Conservation (phyloP, 2,888 invertebrate species). For the Eucriotettix oculatus region DNA sequence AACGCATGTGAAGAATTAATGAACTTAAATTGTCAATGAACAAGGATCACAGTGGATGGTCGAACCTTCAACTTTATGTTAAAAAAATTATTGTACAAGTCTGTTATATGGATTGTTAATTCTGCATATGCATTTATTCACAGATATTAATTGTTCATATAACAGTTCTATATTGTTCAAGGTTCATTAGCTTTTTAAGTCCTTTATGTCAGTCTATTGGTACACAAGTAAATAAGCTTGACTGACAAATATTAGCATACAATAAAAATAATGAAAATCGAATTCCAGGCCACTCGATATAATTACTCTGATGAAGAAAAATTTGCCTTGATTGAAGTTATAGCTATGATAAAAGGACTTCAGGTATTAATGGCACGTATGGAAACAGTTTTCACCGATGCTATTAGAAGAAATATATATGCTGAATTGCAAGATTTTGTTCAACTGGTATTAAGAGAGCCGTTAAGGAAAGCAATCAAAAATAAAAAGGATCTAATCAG, state of each 20-base stretch:
- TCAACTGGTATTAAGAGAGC: conserved; percentile 74
- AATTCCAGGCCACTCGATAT: conserved; percentile 72
- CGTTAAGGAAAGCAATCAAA: conserved; percentile 88
- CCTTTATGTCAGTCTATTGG: not conserved
- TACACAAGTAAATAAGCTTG: not conserved
- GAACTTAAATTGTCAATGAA: too few relatives aligned
- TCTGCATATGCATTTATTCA: too few relatives aligned
- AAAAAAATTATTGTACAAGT: too few relatives aligned
- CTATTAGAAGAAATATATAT: conserved; percentile 81
- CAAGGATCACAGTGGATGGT: too few relatives aligned
- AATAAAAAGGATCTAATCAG: conserved; percentile 92
- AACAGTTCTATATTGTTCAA: too few relatives aligned
- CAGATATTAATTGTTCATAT: too few relatives aligned
- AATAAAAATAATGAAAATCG: not conserved
- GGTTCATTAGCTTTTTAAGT: too few relatives aligned
- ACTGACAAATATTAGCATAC: not conserved
- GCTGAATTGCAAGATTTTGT: conserved; percentile 95
- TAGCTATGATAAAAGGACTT: conserved; percentile 97
- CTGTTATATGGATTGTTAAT: too few relatives aligned
- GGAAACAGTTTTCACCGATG: conserved; percentile 90
- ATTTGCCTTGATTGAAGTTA: conserved; percentile 92
- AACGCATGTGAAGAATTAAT: too few relatives aligned
- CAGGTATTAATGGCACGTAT: conserved; percentile 93
- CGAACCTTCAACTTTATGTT: too few relatives aligned
- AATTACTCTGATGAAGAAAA: conserved; percentile 97